Evolutionary conservation across 2,797 vertebrate genomes (phyloP), one percentile per base, ranked within the genome.

Genomic region (Lophotriccus pileatus): DNA sequence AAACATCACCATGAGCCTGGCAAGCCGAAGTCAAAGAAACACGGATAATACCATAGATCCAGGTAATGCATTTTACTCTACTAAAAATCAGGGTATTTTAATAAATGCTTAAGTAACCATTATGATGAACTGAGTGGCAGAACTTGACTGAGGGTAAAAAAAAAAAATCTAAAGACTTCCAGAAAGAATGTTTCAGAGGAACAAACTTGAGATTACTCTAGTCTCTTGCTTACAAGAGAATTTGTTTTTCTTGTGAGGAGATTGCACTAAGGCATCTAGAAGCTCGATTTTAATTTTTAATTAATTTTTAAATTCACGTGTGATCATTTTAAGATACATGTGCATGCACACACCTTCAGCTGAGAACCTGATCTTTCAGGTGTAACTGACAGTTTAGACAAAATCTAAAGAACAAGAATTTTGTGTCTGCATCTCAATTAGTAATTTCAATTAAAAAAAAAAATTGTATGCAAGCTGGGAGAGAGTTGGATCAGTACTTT

Each of bases 1-100:
- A 77, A 97, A 98, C 7, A 2, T 87, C 19, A 97, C 96, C 8
- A 28, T 88, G 49, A 73, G 63, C 67, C 75, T 96, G 55, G 74
- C 90, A 67, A 96, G 97, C 24, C 96, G 98, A 49, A 97, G 93
- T 49, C 98, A 98, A 89, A 98, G 98, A 77, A 98, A 98, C 63
- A 94, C 97, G 0, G 98, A 98, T 78, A 97, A 90, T n/a, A 4
- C 92, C 63, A 64, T 94, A 84, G 92, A 97, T 95, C 84, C 97
- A 95, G 98, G 98, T 98, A 98, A 96, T 67, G 2, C 25, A 47
- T 73, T 87, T 86, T 28, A 46, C 25, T 24, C 18, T 44, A 32
- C 12, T 77, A 21, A 53, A 76, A 58, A 37, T 30, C 19, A 30
- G 32, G 11, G 4, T 36, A 15, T 73, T 60, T 28, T 70, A n/a